These are phyloP conservation scores for Limosa lapponica DNA, from an alignment of 2,797 vertebrate genomes.

Conservation along the genomic window DNA sequence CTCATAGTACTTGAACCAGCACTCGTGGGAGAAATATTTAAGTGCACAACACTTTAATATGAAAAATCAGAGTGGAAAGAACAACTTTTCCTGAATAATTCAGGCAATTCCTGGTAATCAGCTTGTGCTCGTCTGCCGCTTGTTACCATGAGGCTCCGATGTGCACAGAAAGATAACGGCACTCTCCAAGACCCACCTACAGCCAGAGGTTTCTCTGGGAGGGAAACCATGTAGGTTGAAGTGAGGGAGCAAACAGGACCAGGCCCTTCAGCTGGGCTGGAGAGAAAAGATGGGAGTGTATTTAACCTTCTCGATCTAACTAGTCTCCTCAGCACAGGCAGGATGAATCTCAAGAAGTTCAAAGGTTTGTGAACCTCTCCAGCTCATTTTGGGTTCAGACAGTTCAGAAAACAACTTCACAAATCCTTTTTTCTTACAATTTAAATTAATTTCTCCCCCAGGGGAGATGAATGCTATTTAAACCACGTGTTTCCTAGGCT, in stretches of 20 bases:
- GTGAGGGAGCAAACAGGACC: background rate
- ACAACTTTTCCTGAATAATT: background rate
- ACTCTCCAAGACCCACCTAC: background rate
- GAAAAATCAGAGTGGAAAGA: background rate
- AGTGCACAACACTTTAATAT: background rate
- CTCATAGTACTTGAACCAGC: background rate
- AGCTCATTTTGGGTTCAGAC: background rate
- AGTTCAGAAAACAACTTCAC: background rate
- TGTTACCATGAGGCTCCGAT: background rate
- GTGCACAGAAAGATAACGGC: background rate
- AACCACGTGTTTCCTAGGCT: background rate
- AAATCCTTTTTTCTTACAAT: background rate
- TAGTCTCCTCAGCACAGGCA: background rate
- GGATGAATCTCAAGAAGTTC: background rate
- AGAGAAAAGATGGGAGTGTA: background rate
- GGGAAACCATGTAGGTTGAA: background rate
- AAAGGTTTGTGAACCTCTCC: background rate
- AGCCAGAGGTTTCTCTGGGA: background rate
- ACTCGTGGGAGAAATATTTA: background rate
- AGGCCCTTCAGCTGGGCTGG: background rate
- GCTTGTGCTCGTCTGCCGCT: background rate
- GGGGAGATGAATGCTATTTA: background rate
- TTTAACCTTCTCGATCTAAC: background rate
- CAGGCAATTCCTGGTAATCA: background rate
- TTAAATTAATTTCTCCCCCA: background rate